Base-by-base conservation (phyloP, 2,888 invertebrate genomes). In the Sceliomorpha sp. region DNA sequence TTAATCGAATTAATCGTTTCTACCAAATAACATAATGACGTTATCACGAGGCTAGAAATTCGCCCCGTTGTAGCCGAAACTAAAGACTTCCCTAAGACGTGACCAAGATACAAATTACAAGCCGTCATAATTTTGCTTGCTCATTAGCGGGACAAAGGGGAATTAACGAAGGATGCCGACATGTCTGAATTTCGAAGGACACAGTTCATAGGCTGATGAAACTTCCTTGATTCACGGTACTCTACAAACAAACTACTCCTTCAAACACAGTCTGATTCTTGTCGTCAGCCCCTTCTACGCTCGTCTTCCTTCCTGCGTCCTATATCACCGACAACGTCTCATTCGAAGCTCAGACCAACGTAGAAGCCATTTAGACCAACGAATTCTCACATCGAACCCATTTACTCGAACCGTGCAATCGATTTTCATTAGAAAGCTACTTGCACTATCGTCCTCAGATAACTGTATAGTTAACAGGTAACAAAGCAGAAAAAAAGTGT, bases 231-330 rank as follows among this genome's bases (percentile, higher is more conserved):
- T 63, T 51, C 62, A 47, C 50, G 53, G 50, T 53, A 45, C 56
- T 70, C 58, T 20, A 34, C 58, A 66, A 66, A 66, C 66, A 51
- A 67, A 55, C 58, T 55, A 70, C 42, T 59, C 66, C 68, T 55
- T 68, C 66, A 58, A 66, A 58, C 62, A 59, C 63, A 58, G 51
- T 24, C 66, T 66, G 58, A 66, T 66, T 66, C 66, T 58, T 58
- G 58, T 58, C 58, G 51, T 66, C 51, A 66, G 51, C 51, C 53
- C 45, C 36, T 66, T 66, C 58, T 66, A 51, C 45, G 51, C 40
- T 66, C 40, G 47, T 59, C 58, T 66, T 48, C 58, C 58, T 66
- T 51, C 45, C 26, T 36, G 31, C 39, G 8, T 44, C 39, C 53
- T 66, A 59, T 58, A 59, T 66, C 45, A 51, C 64, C 39, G 51